A percentile compares a stretch with the other conserved stretches of the same genome.
Conservation (phyloP, 2,113 vertebrate genomes). For the Ictalurus furcatus region DNA sequence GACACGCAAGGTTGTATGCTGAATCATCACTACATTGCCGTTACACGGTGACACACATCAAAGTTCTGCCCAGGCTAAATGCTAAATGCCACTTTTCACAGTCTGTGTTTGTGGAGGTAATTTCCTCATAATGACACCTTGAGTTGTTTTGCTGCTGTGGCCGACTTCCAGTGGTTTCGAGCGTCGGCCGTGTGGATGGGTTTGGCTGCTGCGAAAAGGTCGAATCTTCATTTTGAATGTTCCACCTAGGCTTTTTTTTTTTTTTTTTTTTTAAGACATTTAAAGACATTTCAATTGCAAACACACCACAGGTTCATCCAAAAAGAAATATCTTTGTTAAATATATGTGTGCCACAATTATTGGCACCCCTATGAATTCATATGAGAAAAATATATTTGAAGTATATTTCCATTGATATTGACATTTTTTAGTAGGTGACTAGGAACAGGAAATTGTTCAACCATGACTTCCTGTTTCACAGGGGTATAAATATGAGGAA, state of each 20-base stretch:
- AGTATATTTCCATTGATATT: too few relatives aligned
- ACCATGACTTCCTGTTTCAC: too few relatives aligned
- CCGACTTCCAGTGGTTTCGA: background rate
- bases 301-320: too few relatives aligned
- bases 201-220: background rate
- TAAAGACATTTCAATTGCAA: too few relatives aligned
- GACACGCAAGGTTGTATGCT: background rate
- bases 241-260: background rate
- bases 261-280: too few relatives aligned
- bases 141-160: slow-evolving; percentile 24
- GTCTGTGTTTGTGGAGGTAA: background rate
- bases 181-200: background rate
- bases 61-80: background rate
- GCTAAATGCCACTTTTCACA: background rate
- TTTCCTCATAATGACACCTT: slow-evolving; percentile 42
- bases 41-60: slow-evolving; percentile 9
- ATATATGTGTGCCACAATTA: too few relatives aligned
- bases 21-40: slow-evolving; percentile 21
- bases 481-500: too few relatives aligned
- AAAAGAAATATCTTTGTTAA: too few relatives aligned
- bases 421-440: too few relatives aligned
- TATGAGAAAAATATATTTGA: too few relatives aligned
- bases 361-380: too few relatives aligned
- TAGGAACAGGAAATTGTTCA: too few relatives aligned
- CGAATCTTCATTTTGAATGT: background rate